These are phyloP conservation scores for Himalopsyche tibetana DNA, from an alignment of 2,888 invertebrate species.

Conservation along the genomic window DNA sequence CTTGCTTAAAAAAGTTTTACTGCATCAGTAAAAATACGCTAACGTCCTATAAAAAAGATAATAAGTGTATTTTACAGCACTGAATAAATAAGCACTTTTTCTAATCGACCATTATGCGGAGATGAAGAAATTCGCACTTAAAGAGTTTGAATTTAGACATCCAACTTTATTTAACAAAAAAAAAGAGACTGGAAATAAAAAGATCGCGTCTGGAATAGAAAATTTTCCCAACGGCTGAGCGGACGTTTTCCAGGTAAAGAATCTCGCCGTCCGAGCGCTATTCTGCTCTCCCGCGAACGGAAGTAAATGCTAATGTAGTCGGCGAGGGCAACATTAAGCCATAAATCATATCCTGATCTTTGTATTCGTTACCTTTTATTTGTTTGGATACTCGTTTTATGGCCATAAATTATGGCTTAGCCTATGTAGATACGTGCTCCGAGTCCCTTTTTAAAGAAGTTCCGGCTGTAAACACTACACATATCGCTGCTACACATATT, in stretches of 20 bases:
- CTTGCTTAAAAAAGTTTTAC: too few species aligned
- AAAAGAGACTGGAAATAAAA: constrained; percentile 35
- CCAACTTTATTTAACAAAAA: constrained; percentile 7
- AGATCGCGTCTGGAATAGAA: constrained; percentile 32
- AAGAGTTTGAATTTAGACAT: constrained; percentile 33
- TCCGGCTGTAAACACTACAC: constrained; percentile 57
- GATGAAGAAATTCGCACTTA: constrained; percentile 5
- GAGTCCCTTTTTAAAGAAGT: constrained; percentile 57
- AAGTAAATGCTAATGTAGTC: constrained; percentile 64
- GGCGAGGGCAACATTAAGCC: constrained; percentile 63
- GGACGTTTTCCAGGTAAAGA: constrained; percentile 40
- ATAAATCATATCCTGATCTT: constrained; percentile 65
- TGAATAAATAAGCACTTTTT: neutral
- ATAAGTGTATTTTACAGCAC: too few species aligned
- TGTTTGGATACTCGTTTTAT: constrained; percentile 65
- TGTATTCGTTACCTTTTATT: constrained; percentile 65
- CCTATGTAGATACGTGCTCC: constrained; percentile 55
- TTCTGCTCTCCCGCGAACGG: constrained; percentile 50
- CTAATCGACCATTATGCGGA: neutral
- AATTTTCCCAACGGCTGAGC: constrained; percentile 8
- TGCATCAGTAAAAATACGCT: too few species aligned
- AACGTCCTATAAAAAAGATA: too few species aligned
- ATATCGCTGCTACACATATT: constrained; percentile 44
- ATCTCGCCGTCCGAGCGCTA: constrained; percentile 37
- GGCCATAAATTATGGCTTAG: constrained; percentile 61